Conservation (phyloP, 1,140 invertebrate species). For the Papilio helenus region DNA sequence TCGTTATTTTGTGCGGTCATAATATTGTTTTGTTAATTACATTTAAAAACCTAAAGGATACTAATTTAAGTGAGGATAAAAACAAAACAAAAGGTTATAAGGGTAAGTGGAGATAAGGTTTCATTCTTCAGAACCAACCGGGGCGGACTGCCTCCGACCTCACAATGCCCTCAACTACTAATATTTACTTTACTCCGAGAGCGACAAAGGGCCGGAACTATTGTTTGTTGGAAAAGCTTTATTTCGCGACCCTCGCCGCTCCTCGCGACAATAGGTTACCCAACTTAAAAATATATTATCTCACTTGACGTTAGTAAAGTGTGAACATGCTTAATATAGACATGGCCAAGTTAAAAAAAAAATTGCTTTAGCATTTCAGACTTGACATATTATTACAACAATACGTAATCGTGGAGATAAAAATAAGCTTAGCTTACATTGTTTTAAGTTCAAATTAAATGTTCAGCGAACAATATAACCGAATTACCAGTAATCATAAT, state of each 20-base stretch:
- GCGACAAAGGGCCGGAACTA: constrained; percentile 82
- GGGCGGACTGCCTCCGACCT: constrained; percentile 42
- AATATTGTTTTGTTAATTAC: neutral
- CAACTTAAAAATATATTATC: constrained; percentile 83
- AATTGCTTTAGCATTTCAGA: neutral
- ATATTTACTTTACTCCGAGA: constrained; percentile 78
- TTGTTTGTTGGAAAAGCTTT: constrained; percentile 82
- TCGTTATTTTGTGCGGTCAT: neutral
- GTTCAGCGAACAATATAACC: neutral
- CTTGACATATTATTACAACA: neutral
- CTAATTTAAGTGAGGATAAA: constrained; percentile 66
- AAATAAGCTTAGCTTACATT: neutral
- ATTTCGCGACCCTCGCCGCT: constrained; percentile 77
- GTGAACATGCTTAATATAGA: constrained; percentile 52
- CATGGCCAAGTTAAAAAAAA: neutral
- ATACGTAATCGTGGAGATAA: neutral
- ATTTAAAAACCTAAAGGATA: constrained; percentile 54
- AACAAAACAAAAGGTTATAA: constrained; percentile 71
- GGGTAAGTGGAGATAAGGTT: constrained; percentile 67
- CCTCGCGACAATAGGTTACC: constrained; percentile 79
- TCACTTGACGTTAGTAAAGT: constrained; percentile 62
- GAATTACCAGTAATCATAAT: neutral
- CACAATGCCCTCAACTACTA: constrained; percentile 79
- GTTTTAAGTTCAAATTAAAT: neutral
- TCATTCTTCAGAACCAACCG: constrained; percentile 71